These are phyloP conservation scores for Blastobasis adustella DNA, from an alignment of 2,888 invertebrate species.

Conservation along the genomic window DNA sequence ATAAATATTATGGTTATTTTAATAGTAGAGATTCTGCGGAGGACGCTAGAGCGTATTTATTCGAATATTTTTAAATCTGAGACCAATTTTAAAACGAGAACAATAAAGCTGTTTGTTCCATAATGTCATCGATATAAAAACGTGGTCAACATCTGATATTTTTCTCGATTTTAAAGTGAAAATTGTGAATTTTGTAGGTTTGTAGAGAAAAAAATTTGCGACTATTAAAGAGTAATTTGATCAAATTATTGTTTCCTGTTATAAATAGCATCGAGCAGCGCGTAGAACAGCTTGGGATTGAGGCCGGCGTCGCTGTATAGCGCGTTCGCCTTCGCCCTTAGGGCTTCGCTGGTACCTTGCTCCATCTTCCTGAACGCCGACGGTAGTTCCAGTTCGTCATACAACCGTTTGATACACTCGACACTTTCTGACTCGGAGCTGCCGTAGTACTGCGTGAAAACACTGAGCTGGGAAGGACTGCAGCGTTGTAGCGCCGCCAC, in stretches of 20 bases:
- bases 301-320: slow-evolving; percentile 77
- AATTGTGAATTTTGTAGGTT: not conserved
- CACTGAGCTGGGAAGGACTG: slow-evolving; percentile 73
- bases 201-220: not conserved
- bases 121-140: not conserved
- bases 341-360: slow-evolving; percentile 81
- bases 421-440: slow-evolving; percentile 77
- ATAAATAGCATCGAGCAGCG: slow-evolving; percentile 83
- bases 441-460: slow-evolving; percentile 79
- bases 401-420: slow-evolving; percentile 45
- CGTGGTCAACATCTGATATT: not conserved
- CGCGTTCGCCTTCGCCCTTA: slow-evolving; percentile 81
- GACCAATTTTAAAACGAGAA: no score
- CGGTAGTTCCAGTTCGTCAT: slow-evolving; percentile 79
- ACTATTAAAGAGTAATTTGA: not conserved
- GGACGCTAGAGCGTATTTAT: no score
- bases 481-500: slow-evolving; percentile 87
- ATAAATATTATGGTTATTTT: no score
- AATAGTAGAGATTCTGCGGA: no score
- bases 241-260: slow-evolving; percentile 40
- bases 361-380: slow-evolving; percentile 82
- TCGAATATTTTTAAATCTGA: no score
- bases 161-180: not conserved
- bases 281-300: slow-evolving; percentile 83
- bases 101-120: no score